Evolutionary conservation across 2,797 vertebrate species (phyloP).

Genomic region (Valencia hispanica): DNA sequence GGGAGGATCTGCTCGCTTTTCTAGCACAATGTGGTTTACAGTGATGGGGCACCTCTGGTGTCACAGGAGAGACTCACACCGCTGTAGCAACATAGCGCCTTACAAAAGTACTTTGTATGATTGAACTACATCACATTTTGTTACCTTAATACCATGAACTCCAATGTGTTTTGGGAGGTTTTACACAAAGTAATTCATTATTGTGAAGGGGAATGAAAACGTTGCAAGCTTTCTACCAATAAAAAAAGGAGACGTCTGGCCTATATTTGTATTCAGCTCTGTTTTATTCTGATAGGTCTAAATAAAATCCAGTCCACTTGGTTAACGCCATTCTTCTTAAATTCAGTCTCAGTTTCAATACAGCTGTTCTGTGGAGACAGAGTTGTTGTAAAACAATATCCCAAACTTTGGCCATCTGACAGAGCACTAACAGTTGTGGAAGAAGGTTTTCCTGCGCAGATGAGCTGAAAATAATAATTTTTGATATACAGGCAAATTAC

Average conservation of each 20-base stretch:
- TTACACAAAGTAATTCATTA: background rate
- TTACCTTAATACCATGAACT: background rate
- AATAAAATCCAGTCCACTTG: background rate
- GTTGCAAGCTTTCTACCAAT: background rate
- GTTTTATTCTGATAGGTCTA: background rate
- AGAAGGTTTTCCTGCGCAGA: background rate
- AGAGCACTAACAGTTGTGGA: background rate
- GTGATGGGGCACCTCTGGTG: constrained; percentile 43
- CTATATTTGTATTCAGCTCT: background rate
- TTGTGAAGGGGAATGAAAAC: background rate
- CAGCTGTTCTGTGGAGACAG: background rate
- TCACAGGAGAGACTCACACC: constrained; percentile 35
- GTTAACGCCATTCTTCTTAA: too few relatives aligned
- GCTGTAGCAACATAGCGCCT: background rate
- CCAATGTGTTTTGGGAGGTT: background rate
- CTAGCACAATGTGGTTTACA: constrained; percentile 52
- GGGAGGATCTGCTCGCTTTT: constrained; percentile 58
- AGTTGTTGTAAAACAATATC: background rate
- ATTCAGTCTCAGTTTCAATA: background rate
- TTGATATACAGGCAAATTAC: too few relatives aligned
- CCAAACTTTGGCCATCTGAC: background rate
- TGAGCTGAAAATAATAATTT: too few relatives aligned
- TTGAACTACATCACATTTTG: background rate
- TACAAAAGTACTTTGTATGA: background rate
- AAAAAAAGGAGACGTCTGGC: background rate